phyloP scores from a whole-genome alignment of 1,140 invertebrate species.

The Mamestra configurata region DNA sequence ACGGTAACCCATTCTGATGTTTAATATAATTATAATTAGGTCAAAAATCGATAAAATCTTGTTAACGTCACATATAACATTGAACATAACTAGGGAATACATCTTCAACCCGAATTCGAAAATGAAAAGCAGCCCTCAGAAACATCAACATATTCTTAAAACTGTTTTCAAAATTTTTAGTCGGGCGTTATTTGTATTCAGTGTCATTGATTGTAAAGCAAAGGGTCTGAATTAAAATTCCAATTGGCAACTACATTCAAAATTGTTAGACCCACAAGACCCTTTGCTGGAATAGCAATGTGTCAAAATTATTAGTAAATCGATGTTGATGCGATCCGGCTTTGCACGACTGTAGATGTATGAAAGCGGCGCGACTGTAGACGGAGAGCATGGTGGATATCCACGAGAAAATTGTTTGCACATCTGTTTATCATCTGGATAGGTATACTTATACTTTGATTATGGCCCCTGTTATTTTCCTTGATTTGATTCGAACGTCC shows the following conservation, averaged over 20 bases:
- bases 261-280: constrained; percentile 63
- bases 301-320: constrained; percentile 68
- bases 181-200: constrained; percentile 11
- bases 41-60: not conserved
- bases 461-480: constrained; percentile 69
- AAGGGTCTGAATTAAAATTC: constrained; percentile 77
- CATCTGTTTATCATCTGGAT: constrained; percentile 80
- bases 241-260: constrained; percentile 48
- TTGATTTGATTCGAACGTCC: constrained; percentile 71
- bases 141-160: constrained; percentile 18
- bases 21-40: not conserved
- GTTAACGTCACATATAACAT: constrained; percentile 21
- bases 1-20: constrained; percentile 21
- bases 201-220: constrained; percentile 79
- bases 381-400: constrained; percentile 64
- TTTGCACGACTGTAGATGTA: constrained; percentile 70
- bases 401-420: constrained; percentile 87
- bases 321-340: constrained; percentile 64
- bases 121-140: not conserved
- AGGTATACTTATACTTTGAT: constrained; percentile 68
- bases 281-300: constrained; percentile 75
- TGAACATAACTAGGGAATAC: constrained; percentile 9
- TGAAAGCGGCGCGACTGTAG: constrained; percentile 68
- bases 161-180: constrained; percentile 40
- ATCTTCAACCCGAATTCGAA: not conserved